Evolutionary conservation across 1,140 invertebrate species (phyloP), one percentile per base, ranked within the genome.

Genomic region (Eueides isabella): DNA sequence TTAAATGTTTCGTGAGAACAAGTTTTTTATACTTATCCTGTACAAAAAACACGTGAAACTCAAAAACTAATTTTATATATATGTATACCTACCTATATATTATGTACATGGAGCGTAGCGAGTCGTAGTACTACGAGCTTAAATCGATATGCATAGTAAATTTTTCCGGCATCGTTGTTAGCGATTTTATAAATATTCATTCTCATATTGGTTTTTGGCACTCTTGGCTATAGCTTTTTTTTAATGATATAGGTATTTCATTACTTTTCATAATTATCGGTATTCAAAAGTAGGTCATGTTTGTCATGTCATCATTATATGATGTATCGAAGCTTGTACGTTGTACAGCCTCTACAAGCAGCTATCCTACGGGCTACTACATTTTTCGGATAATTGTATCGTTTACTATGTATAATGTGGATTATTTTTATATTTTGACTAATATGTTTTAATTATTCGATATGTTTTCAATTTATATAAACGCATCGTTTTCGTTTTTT

Each of bases 91-190:
- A 26, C n/a, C n/a, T n/a, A 19, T 26, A 55, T 23, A 44, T 7
- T 44, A 38, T 44, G 41, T 7, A 7, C 41, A 44, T 19, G 41
- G 9, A 55, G 9, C 48, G 48, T 55, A 55, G 48, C 48, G 23
- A 55, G 19, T 55, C 48, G 48, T 55, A 55, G 48, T 55, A 55
- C 48, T 55, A 55, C 48, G 48, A 55, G 19, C 26, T 44, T n/a
- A 7, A 44, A 44, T 44, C 41, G 41, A 44, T 55, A 55, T 23
- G 19, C 48, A 23, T 55, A 55, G 48, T 48, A 48, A 7, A 23
- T 0, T 48, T 48, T 48, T 23, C 48, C 23, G 48, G 48, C 48
- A 26, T 26, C 19, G 48, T 23, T 55, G 11, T 55, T 26, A 55
- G 23, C 48, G 48, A 55, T 55, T 55, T 55, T 55, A 26, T 55